Evolutionary conservation across 2,888 invertebrate species (phyloP), one percentile per base, ranked within the genome.

Genomic region (Yponomeuta sedellus): DNA sequence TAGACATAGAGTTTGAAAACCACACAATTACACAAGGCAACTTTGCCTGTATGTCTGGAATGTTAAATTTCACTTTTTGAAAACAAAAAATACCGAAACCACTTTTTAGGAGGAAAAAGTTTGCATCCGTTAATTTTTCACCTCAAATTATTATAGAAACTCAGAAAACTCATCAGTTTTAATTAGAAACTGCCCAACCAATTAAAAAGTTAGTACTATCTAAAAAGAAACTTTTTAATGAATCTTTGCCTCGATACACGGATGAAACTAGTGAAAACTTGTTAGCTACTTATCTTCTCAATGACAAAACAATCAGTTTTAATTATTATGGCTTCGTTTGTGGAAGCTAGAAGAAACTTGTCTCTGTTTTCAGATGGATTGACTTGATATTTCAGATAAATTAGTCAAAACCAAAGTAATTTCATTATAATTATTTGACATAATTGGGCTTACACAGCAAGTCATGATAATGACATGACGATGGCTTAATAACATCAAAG

Each of bases 251-350:
- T 16, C 12, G 16, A 52, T 52, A 52, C 44, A 16, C 16, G 44
- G 8, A 16, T 52, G 44, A 52, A 87, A 85, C 86, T 85, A 83
- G 77, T 78, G 76, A 83, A 83, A 83, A 82, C 59, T 19, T 22
- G 59, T 59, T 80, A 84, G 81, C 82, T 85, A 83, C n/a, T n/a
- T n/a, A 77, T 79, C 67, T 75, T 74, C 72, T 75, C 86, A 87
- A 87, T 86, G 87, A 83, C 86, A 83, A 83, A 85, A 82, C 81
- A 84, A 85, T 87, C 83, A 80, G 76, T 77, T 77, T 75, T 81
- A 82, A 52, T 52, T 52, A 16, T 52, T 52, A 16, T 52, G 8
- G 16, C 44, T 16, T 52, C 16, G 44, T 16, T 52, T 16, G 44
- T 8, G 28, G 28, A 28, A 28, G 28, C 28, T 28, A 28, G 34